phyloP scores from a whole-genome alignment of 1,140 invertebrate species.

The Linepithema humile region DNA sequence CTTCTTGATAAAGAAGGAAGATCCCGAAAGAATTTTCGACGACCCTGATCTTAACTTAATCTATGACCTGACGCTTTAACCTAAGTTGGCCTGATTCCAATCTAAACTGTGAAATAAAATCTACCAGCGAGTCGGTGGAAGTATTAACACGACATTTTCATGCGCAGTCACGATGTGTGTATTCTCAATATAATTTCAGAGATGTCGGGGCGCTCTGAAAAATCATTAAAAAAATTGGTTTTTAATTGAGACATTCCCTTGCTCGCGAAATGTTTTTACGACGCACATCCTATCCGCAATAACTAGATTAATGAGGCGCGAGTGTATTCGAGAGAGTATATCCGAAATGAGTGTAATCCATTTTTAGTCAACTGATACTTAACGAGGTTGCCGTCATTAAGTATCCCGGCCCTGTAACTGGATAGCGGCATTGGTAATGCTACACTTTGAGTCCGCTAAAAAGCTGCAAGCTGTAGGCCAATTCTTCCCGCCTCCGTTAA shows the following conservation, averaged over 20 bases:
- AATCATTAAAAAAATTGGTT: not conserved
- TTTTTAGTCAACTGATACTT: constrained; percentile 15
- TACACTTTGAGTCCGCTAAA: not conserved
- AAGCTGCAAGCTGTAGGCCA: not conserved
- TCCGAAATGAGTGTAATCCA: not conserved
- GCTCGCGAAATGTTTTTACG: not conserved
- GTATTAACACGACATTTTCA: constrained; percentile 21
- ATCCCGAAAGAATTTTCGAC: not conserved
- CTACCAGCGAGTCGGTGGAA: not conserved
- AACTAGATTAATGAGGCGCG: not conserved
- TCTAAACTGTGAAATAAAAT: constrained; percentile 31
- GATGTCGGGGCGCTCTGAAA: not conserved
- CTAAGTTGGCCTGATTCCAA: constrained; percentile 21
- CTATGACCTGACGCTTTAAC: constrained; percentile 19
- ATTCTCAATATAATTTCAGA: not conserved
- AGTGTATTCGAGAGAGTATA: not conserved
- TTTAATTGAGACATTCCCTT: not conserved
- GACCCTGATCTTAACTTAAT: constrained; percentile 35
- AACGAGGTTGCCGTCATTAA: not conserved
- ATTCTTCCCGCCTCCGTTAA: not conserved
- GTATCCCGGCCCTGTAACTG: not conserved
- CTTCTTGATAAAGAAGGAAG: constrained; percentile 7
- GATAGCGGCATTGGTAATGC: not conserved
- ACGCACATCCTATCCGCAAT: not conserved
- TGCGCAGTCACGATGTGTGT: not conserved